These are phyloP conservation scores for Geopemphigus sp. DNA, from an alignment of 1,140 invertebrate species.

Conservation along the genomic window DNA sequence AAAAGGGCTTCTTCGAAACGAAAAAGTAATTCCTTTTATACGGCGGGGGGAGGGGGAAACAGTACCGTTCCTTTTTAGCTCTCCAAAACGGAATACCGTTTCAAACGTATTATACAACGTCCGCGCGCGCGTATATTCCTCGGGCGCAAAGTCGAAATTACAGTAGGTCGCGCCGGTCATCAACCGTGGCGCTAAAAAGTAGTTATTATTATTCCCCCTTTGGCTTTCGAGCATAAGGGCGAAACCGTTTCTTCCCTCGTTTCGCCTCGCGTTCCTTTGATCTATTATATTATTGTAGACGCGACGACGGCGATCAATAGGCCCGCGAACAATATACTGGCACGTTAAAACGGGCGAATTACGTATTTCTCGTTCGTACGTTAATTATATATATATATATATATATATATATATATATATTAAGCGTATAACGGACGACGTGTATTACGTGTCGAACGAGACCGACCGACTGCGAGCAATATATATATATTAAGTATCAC, in stretches of 20 bases:
- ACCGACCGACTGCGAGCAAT: too few relatives aligned
- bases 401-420: too few relatives aligned
- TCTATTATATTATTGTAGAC: conserved; percentile 10
- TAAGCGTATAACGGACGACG: too few relatives aligned
- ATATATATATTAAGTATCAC: too few relatives aligned
- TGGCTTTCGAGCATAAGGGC: not conserved
- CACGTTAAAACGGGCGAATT: too few relatives aligned
- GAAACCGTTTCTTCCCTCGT: not conserved
- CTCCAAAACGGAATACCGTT: not conserved
- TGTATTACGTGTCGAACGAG: too few relatives aligned
- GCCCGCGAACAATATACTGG: not conserved
- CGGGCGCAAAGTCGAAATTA: not conserved
- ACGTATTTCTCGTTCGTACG: too few relatives aligned
- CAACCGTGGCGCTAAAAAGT: not conserved
- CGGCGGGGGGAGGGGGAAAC: not conserved
- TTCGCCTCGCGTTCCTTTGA: not conserved
- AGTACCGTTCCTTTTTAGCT: not conserved
- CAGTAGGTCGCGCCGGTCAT: not conserved
- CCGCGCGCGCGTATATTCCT: not conserved
- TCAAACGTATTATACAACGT: not conserved
- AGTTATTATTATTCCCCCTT: conserved; percentile 10
- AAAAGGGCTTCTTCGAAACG: too few relatives aligned
- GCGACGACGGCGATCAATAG: conserved; percentile 3
- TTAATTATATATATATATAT: too few relatives aligned
- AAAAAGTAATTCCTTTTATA: too few relatives aligned